phyloP scores from a whole-genome alignment of 1,140 invertebrate genomes.

The Caerostris darwini region DNA sequence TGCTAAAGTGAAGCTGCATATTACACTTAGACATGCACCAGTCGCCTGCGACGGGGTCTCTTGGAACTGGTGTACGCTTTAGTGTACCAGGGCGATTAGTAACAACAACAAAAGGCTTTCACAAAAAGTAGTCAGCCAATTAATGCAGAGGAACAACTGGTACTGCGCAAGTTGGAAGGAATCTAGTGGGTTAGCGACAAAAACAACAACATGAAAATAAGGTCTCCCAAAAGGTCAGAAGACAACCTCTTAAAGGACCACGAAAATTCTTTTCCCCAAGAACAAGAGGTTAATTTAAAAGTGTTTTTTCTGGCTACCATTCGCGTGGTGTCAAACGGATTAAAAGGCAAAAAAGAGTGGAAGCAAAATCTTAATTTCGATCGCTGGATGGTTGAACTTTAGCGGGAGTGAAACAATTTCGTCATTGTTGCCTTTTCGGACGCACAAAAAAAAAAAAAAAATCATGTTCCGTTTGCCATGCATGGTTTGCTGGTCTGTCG shows the following conservation, averaged over 20 bases:
- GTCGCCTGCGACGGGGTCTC: too few relatives aligned
- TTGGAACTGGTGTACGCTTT: too few relatives aligned
- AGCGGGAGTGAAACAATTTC: background rate
- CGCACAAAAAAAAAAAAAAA: background rate
- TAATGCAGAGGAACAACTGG: constrained; percentile 64
- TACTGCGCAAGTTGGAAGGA: background rate
- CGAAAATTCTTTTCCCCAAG: background rate
- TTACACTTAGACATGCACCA: too few relatives aligned
- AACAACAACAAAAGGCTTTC: too few relatives aligned
- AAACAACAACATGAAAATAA: constrained; percentile 25
- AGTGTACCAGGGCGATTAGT: too few relatives aligned
- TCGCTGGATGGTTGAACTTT: constrained; percentile 19
- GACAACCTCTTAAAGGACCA: background rate
- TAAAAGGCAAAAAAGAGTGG: background rate
- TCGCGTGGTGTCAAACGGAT: constrained; percentile 15
- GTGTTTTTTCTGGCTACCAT: background rate
- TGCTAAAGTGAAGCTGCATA: too few relatives aligned
- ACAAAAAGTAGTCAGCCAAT: constrained; percentile 38
- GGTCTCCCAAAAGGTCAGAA: constrained; percentile 8
- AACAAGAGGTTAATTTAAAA: constrained; percentile 52
- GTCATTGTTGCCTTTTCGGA: background rate
- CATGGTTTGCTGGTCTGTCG: background rate
- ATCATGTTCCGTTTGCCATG: background rate
- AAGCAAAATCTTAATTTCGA: background rate
- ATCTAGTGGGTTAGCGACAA: background rate